phyloP scores from a whole-genome alignment of 2,797 vertebrate genomes.

The Platyrinchus mystaceus region DNA sequence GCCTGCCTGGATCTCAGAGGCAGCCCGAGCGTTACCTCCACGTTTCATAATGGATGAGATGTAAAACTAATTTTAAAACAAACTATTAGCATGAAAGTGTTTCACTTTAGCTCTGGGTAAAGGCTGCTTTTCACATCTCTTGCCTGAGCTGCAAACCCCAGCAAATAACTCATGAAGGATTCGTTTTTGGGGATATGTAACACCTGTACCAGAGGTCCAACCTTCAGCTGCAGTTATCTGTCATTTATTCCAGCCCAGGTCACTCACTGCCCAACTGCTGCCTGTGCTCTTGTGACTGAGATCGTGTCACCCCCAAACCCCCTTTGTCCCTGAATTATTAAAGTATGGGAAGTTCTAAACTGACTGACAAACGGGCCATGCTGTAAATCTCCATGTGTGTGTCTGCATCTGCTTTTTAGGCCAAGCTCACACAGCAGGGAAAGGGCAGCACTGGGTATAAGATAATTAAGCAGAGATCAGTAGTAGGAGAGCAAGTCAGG shows the following conservation, averaged over 20 bases:
- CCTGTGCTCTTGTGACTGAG: background rate
- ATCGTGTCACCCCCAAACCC: background rate
- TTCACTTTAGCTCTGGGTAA: background rate
- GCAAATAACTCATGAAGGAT: background rate
- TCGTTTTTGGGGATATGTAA: background rate
- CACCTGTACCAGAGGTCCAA: background rate
- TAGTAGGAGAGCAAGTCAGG: background rate
- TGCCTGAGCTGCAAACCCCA: background rate
- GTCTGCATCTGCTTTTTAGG: background rate
- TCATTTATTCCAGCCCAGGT: constrained; percentile 5
- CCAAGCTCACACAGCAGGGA: background rate
- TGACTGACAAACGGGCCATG: background rate
- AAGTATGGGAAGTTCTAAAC: background rate
- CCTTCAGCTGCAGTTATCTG: background rate
- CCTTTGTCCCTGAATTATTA: background rate
- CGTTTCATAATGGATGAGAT: background rate
- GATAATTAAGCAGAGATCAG: background rate
- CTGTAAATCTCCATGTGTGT: background rate
- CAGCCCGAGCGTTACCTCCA: background rate
- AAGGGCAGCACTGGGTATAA: background rate
- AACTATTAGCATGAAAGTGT: background rate
- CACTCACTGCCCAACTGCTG: background rate
- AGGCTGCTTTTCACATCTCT: background rate
- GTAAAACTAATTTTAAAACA: constrained; percentile 24
- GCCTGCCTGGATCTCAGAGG: background rate